Conservation (phyloP, 2,113 vertebrate genomes). For the Eolophus roseicapilla region DNA sequence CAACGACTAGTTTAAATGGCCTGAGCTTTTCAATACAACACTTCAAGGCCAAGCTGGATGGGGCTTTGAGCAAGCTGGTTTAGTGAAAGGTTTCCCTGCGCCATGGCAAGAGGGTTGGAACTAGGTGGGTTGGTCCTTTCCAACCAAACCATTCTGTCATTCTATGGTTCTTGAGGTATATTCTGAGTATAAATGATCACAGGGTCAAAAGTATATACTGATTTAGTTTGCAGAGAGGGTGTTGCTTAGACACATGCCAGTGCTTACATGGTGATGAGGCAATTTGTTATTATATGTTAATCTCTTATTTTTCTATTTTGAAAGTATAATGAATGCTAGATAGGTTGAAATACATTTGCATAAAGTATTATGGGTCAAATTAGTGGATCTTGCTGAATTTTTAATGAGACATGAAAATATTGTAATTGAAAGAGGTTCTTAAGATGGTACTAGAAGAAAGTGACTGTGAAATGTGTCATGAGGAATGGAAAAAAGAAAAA, state of each 20-base stretch:
- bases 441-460: neutral
- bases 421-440: neutral
- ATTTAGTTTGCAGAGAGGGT: neutral
- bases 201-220: neutral
- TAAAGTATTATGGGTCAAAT: slow-evolving; percentile 1
- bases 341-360: slow-evolving; percentile 2
- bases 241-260: neutral
- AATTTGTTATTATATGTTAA: slow-evolving; percentile 12
- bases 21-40: neutral
- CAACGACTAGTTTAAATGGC: neutral
- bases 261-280: neutral
- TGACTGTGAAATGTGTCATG: neutral
- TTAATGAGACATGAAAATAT: slow-evolving; percentile 16
- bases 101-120: neutral
- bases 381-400: neutral
- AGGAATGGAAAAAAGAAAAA: neutral
- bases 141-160: neutral
- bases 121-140: neutral
- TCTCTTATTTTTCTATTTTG: neutral
- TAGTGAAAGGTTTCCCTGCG: neutral
- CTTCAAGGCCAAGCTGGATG: neutral
- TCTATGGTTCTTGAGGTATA: neutral
- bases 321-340: neutral
- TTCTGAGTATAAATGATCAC: neutral
- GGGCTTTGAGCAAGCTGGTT: neutral